Conservation (phyloP, 2,888 invertebrate species). For the Muschampia plurimacula region DNA sequence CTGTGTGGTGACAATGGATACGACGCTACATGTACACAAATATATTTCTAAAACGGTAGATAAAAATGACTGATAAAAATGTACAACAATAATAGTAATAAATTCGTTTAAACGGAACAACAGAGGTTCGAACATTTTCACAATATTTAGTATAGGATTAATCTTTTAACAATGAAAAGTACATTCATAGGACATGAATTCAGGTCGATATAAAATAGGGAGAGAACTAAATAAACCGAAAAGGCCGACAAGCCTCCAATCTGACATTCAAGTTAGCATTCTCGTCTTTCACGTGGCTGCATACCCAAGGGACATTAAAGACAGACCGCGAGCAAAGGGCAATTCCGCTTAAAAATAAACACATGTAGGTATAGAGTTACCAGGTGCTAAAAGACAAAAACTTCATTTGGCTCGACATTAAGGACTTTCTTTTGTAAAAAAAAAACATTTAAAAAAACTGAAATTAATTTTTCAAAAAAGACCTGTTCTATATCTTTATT, state of each 20-base stretch:
- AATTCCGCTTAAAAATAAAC: background rate
- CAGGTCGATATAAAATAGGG: background rate
- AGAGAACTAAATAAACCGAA: background rate
- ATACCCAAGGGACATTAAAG: constrained; percentile 13
- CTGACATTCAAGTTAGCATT: constrained; percentile 18
- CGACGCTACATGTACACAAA: background rate
- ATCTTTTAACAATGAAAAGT: background rate
- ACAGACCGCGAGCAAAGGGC: background rate
- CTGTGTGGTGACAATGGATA: constrained; percentile 19
- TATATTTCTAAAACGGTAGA: background rate
- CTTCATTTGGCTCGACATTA: too few relatives aligned
- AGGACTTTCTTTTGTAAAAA: too few relatives aligned
- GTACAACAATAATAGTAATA: constrained; percentile 14
- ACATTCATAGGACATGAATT: background rate
- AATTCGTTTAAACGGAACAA: constrained; percentile 23
- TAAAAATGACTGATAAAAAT: constrained; percentile 13
- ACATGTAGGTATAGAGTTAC: background rate
- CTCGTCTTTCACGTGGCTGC: constrained; percentile 21
- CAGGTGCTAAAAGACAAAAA: too few relatives aligned
- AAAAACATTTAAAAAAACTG: too few relatives aligned
- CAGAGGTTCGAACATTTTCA: background rate
- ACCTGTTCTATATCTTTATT: too few relatives aligned
- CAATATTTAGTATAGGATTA: background rate
- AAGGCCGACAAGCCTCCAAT: constrained; percentile 27
- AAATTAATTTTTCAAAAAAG: too few relatives aligned